phyloP scores from a whole-genome alignment of 2,888 invertebrate genomes.

The Apantesis nais region DNA sequence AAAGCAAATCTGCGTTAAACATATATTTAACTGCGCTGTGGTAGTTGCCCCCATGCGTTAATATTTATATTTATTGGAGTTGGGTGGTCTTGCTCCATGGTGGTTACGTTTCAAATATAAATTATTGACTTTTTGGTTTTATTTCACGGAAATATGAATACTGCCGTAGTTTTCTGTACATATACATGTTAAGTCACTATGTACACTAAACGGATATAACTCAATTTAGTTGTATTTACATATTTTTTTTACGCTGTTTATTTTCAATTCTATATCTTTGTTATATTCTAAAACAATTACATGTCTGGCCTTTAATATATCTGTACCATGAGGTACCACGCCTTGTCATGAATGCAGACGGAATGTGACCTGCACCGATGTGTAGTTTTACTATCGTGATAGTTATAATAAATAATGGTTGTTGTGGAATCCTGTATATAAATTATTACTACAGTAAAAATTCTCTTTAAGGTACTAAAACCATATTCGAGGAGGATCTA shows the following conservation, averaged over 20 bases:
- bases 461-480: background rate
- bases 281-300: constrained; percentile 15
- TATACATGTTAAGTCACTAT: no score
- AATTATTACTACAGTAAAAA: background rate
- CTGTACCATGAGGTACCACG: constrained; percentile 44
- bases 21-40: background rate
- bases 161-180: no score
- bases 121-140: no score
- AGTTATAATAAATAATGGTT: constrained; percentile 38
- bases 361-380: constrained; percentile 37
- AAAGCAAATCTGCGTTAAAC: background rate
- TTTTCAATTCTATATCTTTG: constrained; percentile 33
- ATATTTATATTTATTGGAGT: background rate
- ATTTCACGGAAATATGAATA: no score
- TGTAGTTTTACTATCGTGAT: constrained; percentile 29
- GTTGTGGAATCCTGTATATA: constrained; percentile 24
- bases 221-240: no score
- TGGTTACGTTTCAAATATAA: background rate
- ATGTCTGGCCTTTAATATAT: constrained; percentile 43
- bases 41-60: background rate
- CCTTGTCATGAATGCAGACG: constrained; percentile 42
- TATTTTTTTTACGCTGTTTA: no score
- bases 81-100: background rate
- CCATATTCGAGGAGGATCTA: background rate
- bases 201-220: no score